Percentiles rank a stretch among this genome's conserved stretches.
These are phyloP conservation scores for Gastrophryne carolinensis DNA, from an alignment of 2,797 vertebrate species.

Conservation along the genomic window DNA sequence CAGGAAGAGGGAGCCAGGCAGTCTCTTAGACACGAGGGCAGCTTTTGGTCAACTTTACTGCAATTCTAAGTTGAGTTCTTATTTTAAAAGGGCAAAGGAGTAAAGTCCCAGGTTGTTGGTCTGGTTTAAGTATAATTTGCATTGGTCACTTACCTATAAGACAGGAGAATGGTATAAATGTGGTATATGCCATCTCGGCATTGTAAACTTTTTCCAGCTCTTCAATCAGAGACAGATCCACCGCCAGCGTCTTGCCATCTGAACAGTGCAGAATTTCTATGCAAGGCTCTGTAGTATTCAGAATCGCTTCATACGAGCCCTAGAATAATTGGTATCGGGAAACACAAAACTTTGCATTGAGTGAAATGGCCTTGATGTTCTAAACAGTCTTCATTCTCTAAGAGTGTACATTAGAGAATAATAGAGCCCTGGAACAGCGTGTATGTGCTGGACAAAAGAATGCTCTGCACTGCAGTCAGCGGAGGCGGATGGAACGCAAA, in stretches of 20 bases:
- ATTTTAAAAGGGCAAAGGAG: no score
- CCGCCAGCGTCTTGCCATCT: slow-evolving; percentile 67
- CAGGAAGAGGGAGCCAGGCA: no score
- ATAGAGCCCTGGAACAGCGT: neutral
- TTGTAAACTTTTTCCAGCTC: slow-evolving; percentile 93
- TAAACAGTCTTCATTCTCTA: neutral
- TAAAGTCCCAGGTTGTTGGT: no score
- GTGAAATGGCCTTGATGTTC: neutral
- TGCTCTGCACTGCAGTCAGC: neutral
- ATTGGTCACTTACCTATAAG: slow-evolving; percentile 81
- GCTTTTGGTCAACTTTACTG: no score
- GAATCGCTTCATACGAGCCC: slow-evolving; percentile 55
- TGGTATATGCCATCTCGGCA: slow-evolving; percentile 91
- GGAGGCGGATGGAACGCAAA: neutral
- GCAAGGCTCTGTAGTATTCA: slow-evolving; percentile 71
- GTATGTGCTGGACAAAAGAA: neutral
- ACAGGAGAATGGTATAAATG: slow-evolving; percentile 94
- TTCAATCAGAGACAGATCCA: slow-evolving; percentile 78
- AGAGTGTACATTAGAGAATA: neutral
- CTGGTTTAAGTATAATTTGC: no score
- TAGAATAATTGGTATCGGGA: slow-evolving; percentile 35
- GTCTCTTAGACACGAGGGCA: no score
- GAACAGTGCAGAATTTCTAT: slow-evolving; percentile 75
- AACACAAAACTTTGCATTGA: neutral
- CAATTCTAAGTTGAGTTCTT: no score